Conservation (phyloP, 2,113 vertebrate genomes). For the Sylvilagus bachmani region DNA sequence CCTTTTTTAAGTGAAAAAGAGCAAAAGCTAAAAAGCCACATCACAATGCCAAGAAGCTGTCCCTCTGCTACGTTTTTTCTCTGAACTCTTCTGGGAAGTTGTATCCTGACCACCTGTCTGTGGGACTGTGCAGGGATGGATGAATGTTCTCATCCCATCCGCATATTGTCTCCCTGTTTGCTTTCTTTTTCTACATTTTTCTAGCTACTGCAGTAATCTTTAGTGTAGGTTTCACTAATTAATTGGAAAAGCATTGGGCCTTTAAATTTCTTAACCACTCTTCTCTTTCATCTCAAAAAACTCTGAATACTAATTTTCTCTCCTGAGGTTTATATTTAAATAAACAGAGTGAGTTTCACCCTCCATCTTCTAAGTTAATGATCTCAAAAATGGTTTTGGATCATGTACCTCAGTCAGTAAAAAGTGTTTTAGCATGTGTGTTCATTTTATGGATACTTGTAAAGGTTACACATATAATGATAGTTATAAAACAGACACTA, state of each 20-base stretch:
- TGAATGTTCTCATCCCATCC: neutral
- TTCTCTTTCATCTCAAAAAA: conserved; percentile 22
- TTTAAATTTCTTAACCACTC: neutral
- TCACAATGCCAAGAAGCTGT: neutral
- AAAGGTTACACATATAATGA: conserved; percentile 20
- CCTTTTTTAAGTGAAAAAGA: neutral
- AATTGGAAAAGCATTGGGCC: conserved; percentile 13
- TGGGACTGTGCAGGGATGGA: neutral
- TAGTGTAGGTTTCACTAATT: conserved; percentile 10
- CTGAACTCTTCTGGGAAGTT: neutral
- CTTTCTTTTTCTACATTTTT: neutral
- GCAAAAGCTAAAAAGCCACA: neutral
- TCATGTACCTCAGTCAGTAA: neutral
- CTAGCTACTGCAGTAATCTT: neutral
- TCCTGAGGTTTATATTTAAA: conserved; percentile 36
- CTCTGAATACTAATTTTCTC: neutral
- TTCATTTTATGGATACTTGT: neutral
- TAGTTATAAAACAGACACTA: conserved; percentile 12
- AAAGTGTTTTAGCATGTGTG: neutral
- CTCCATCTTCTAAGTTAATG: conserved; percentile 21
- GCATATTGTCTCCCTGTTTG: neutral
- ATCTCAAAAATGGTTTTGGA: neutral
- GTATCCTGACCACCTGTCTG: no score
- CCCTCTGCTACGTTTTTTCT: neutral
- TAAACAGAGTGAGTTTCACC: conserved; percentile 23